These are phyloP conservation scores for Argyrosomus regius DNA, from an alignment of 2,797 vertebrate genomes.

Conservation along the genomic window DNA sequence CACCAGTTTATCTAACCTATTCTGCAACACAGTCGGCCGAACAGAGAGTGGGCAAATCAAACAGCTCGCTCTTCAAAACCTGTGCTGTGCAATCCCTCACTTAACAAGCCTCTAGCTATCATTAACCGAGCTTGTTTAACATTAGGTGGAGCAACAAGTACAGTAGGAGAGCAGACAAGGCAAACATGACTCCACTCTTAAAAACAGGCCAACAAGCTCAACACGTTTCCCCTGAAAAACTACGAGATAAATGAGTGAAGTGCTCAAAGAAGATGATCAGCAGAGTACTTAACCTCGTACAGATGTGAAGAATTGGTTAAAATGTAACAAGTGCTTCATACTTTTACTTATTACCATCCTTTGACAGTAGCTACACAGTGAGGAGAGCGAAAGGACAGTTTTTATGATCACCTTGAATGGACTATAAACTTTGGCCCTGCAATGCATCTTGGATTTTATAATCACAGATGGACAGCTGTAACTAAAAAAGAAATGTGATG, in stretches of 20 bases:
- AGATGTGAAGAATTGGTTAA: not conserved
- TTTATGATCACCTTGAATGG: constrained; percentile 2
- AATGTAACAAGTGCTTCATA: constrained; percentile 12
- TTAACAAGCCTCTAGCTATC: constrained; percentile 10
- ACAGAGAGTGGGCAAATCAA: constrained; percentile 4
- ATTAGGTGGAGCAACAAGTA: constrained; percentile 22
- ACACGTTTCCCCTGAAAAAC: not conserved
- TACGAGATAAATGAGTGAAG: not conserved
- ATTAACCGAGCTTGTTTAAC: constrained; percentile 14
- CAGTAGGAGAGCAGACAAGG: constrained; percentile 11
- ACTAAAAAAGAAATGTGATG: not conserved
- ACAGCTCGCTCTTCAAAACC: constrained; percentile 26
- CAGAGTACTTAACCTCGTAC: not conserved
- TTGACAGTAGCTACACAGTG: not conserved
- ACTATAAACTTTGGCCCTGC: not conserved
- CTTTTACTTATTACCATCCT: not conserved
- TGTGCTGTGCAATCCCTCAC: constrained; percentile 40
- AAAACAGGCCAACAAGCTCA: constrained; percentile 7
- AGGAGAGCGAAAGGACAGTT: not conserved
- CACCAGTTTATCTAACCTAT: constrained; percentile 3
- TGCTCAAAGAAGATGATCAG: not conserved
- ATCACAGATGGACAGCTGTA: not conserved
- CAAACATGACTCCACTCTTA: not conserved
- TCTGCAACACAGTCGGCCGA: not conserved
- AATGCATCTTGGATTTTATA: not conserved